phyloP scores from a whole-genome alignment of 1,140 invertebrate genomes.

The Drosophila miranda region DNA sequence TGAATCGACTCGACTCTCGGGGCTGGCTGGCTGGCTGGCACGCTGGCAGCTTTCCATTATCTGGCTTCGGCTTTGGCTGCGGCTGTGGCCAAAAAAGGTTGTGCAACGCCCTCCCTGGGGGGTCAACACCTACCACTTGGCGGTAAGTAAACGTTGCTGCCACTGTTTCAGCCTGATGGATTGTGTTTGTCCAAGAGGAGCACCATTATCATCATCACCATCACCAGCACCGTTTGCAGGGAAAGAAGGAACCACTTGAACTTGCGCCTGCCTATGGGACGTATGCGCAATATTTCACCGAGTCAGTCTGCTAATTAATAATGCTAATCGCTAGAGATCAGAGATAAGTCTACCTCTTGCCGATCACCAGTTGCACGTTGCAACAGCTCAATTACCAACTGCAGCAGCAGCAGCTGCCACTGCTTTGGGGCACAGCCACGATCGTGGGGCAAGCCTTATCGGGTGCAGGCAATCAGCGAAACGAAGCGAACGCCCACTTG shows the following conservation, averaged over 20 bases:
- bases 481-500: conserved; percentile 5
- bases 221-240: conserved; percentile 2
- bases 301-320: conserved; percentile 66
- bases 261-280: conserved; percentile 35
- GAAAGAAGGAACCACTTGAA: conserved; percentile 5
- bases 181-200: conserved; percentile 29
- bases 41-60: conserved; percentile 32
- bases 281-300: conserved; percentile 56
- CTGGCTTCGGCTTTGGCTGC: neutral
- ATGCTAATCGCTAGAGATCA: conserved; percentile 54
- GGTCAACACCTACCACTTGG: conserved; percentile 67
- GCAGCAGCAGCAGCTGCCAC: conserved; percentile 13
- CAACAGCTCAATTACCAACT: conserved; percentile 69
- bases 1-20: conserved; percentile 33
- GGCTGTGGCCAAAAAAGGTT: conserved; percentile 44
- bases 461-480: conserved; percentile 46
- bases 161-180: conserved; percentile 24
- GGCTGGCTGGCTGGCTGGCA: neutral
- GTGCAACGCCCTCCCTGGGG: conserved; percentile 56
- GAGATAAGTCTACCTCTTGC: conserved; percentile 29
- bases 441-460: conserved; percentile 66
- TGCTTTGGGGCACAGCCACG: conserved; percentile 32
- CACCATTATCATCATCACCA: conserved; percentile 20
- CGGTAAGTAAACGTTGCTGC: conserved; percentile 34
- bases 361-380: conserved; percentile 36